phyloP scores from a whole-genome alignment of 2,797 vertebrate species.

The Macroramphosus scolopax region DNA sequence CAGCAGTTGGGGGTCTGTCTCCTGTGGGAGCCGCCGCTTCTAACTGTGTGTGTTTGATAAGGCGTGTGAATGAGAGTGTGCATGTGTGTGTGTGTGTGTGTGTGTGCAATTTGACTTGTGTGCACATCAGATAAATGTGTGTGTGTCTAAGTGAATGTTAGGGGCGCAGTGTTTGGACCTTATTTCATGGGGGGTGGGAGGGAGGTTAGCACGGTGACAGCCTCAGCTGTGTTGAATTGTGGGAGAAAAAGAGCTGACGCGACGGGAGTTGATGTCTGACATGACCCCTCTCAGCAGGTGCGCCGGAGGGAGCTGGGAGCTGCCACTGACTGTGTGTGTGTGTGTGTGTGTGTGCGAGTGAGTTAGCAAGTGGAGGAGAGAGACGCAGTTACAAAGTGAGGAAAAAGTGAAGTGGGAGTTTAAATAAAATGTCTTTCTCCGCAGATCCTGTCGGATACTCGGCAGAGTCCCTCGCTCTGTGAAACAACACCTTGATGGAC shows the following conservation, averaged over 20 bases:
- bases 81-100: too few relatives aligned
- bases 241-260: conserved; percentile 80
- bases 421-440: background rate
- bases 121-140: conserved; percentile 57
- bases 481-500: conserved; percentile 52
- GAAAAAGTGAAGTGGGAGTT: background rate
- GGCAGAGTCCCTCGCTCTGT: conserved; percentile 6
- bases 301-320: conserved; percentile 66
- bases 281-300: conserved; percentile 84
- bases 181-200: conserved; percentile 52
- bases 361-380: conserved; percentile 29
- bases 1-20: conserved; percentile 66
- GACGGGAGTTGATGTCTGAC: conserved; percentile 88
- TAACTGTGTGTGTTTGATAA: conserved; percentile 42
- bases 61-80: conserved; percentile 19
- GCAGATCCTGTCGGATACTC: background rate
- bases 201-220: conserved; percentile 79
- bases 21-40: conserved; percentile 56
- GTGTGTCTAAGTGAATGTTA: conserved; percentile 31
- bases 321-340: conserved; percentile 61
- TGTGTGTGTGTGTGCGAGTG: conserved; percentile 56
- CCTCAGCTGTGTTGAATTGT: conserved; percentile 81
- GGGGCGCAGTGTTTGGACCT: conserved; percentile 52
- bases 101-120: conserved; percentile 29
- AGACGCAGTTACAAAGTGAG: conserved; percentile 26